Evolutionary conservation across 2,797 vertebrate species (phyloP).

Genomic region (Gymnoscopelus microlampas): DNA sequence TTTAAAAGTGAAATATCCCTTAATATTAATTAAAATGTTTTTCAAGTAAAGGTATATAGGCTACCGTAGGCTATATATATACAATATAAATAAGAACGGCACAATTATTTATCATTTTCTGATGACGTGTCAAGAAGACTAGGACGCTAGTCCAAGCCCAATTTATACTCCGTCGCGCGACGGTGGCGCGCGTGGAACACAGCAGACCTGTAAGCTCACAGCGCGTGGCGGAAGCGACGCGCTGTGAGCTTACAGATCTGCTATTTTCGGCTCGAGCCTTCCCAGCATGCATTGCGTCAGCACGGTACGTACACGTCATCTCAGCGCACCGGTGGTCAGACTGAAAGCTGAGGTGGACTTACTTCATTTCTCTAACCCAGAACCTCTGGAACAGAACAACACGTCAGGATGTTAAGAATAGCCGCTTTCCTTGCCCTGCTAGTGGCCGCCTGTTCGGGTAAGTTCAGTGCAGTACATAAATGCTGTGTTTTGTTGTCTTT

Average conservation of each 20-base stretch:
- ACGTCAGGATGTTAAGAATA: slow-evolving; percentile 65
- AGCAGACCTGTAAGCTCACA: no score
- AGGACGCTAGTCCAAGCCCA: no score
- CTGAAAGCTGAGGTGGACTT: slow-evolving; percentile 75
- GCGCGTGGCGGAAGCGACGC: no score
- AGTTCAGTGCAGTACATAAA: slow-evolving; percentile 10
- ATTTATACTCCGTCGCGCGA: no score
- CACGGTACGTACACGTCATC: slow-evolving; percentile 53
- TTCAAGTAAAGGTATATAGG: no score
- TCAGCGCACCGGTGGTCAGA: slow-evolving; percentile 35
- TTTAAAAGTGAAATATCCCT: no score
- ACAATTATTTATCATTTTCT: background rate
- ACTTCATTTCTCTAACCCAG: background rate
- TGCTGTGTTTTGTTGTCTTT: no score
- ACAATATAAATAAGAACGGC: no score
- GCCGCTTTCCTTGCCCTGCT: slow-evolving; percentile 66
- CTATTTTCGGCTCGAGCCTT: background rate
- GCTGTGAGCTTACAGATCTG: no score
- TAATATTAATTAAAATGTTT: no score
- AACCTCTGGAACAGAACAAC: background rate
- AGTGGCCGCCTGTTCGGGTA: slow-evolving; percentile 73
- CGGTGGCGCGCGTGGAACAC: no score
- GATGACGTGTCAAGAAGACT: slow-evolving; percentile 69
- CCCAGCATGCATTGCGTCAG: slow-evolving; percentile 54
- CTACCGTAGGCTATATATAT: no score